Evolutionary conservation across 2,797 vertebrate genomes (phyloP), one percentile per base, ranked within the genome.

Genomic region (Halcyon leucocephala): DNA sequence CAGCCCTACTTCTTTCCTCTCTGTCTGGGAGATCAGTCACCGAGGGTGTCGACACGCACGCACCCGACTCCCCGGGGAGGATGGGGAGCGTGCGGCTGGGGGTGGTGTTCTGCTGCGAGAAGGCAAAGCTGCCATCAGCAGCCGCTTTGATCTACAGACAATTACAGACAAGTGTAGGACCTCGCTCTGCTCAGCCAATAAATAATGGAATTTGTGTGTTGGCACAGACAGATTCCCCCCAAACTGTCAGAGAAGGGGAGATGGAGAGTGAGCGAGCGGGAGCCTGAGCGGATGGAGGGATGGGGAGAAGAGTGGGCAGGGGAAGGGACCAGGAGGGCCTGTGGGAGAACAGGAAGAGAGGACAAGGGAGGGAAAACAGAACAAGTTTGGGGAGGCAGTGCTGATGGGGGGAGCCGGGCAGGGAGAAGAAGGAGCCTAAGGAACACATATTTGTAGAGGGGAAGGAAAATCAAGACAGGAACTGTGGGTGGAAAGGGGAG

Each of bases 171-270:
- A 90, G 89, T 81, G 94, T 88, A 96, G 96, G 96, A 97, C 96
- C 96, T 91, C 22, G 58, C 95, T 94, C 94, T 1, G 24, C 93
- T 96, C 95, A 92, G 82, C 82, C 91, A 82, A 96, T 96, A 97
- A 97, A 96, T 96, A 96, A 96, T 95, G 93, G 95, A 96, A 91
- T 91, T 61, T 65, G 79, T 58, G 73, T 55, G 79, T 91, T 96
- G 95, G 95, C 95, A 95, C 91, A 96, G 95, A 97, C 96, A 95
- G 95, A 96, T 95, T 96, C 82, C 96, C 96, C 96, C 92, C 92
- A 96, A 96, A 97, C 93, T 96, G 94, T 96, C 93, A 95, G 89
- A 42, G 80, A 95, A 94, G 14, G 60, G 73, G 82, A 93, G 89
- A 93, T 2, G 0, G 58, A 51, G 72, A 90, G 52, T 31, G 94